Evolutionary conservation across 2,797 vertebrate species (phyloP).

Genomic region (Hirundo rustica): DNA sequence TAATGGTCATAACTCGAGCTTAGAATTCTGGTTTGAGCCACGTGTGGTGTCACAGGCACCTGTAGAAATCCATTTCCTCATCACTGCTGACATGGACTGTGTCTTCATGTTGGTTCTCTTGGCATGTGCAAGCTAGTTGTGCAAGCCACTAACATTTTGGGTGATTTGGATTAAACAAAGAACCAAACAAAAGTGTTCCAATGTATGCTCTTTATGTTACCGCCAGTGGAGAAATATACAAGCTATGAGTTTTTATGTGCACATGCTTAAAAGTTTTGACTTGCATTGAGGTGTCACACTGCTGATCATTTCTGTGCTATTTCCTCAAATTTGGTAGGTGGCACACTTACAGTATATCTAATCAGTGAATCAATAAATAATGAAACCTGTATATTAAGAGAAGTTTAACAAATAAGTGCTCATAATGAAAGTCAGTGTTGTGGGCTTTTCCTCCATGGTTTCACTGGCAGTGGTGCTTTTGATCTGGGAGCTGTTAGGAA

Average conservation of each 20-base stretch:
- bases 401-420: constrained; percentile 51
- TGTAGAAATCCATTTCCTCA: not conserved
- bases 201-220: not conserved
- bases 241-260: not conserved
- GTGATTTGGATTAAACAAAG: not conserved
- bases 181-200: not conserved
- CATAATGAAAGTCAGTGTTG: constrained; percentile 32
- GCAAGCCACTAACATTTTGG: not conserved
- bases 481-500: constrained; percentile 77
- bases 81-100: not conserved
- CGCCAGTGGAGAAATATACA: not conserved
- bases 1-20: not conserved
- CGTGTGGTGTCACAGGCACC: not conserved
- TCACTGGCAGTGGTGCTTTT: constrained; percentile 63
- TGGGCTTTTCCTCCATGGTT: constrained; percentile 2
- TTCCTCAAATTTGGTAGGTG: constrained; percentile 37
- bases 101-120: not conserved
- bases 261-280: not conserved
- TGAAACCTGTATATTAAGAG: constrained; percentile 4
- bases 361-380: constrained; percentile 47
- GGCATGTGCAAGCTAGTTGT: not conserved
- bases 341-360: constrained; percentile 28
- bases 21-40: not conserved
- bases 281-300: not conserved
- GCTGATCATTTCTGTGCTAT: constrained; percentile 37